Evolutionary conservation across 2,888 invertebrate species (phyloP).

Genomic region (Acanthosepion lycidas): DNA sequence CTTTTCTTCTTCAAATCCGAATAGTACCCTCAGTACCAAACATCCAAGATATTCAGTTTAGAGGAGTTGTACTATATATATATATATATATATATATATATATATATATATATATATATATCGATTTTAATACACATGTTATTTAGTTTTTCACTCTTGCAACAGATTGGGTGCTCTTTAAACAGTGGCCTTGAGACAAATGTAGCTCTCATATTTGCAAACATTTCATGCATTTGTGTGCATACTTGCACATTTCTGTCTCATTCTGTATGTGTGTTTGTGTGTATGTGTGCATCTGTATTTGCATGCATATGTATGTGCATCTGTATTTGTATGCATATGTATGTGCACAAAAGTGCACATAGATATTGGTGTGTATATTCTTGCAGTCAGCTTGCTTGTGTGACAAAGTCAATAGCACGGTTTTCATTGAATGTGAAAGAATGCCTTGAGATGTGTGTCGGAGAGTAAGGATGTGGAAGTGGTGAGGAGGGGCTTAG

Average conservation of each 20-base stretch:
- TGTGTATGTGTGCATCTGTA: background rate
- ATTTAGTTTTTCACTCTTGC: too few relatives aligned
- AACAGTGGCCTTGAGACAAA: background rate
- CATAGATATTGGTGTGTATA: background rate
- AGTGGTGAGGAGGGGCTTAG: background rate
- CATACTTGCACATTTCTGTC: background rate
- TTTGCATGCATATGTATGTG: background rate
- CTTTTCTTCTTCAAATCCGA: too few relatives aligned
- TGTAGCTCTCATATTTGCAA: background rate
- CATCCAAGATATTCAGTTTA: too few relatives aligned
- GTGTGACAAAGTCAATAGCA: background rate
- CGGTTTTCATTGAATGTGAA: background rate
- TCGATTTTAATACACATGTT: background rate
- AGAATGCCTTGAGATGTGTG: too few relatives aligned
- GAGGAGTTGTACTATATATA: too few relatives aligned
- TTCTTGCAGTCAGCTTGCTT: background rate
- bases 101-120: background rate
- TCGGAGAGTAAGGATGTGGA: background rate
- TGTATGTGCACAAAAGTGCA: background rate
- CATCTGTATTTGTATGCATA: background rate
- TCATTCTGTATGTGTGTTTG: background rate
- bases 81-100: background rate
- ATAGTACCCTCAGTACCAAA: too few relatives aligned
- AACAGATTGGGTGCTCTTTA: background rate
- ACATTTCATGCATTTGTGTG: background rate